Percentiles rank a stretch among this genome's conserved stretches.
These are phyloP conservation scores for Junonia oenone DNA, from an alignment of 2,888 invertebrate species.

Conservation along the genomic window DNA sequence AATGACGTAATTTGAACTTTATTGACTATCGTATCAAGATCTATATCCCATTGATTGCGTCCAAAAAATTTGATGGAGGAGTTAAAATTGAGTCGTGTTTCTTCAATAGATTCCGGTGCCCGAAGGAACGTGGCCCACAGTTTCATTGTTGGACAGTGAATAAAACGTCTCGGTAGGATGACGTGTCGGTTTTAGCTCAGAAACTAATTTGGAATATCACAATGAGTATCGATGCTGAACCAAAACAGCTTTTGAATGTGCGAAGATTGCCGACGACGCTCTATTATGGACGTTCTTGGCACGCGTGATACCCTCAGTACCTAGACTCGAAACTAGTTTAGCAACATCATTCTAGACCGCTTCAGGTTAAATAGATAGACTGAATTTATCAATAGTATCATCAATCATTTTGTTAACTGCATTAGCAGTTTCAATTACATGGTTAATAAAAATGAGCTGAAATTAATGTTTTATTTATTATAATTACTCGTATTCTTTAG, in stretches of 20 bases:
- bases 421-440: slow-evolving; percentile 5
- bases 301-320: slow-evolving; percentile 40
- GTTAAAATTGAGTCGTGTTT: slow-evolving; percentile 55
- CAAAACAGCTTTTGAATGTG: slow-evolving; percentile 69
- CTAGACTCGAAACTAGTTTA: slow-evolving; percentile 15
- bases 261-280: slow-evolving; percentile 56
- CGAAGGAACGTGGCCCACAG: slow-evolving; percentile 67
- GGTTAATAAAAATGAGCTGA: background rate
- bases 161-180: slow-evolving; percentile 73
- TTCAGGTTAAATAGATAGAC: background rate
- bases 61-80: slow-evolving; percentile 43
- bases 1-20: slow-evolving; percentile 61
- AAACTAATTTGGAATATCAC: slow-evolving; percentile 78
- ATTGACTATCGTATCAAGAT: slow-evolving; percentile 48
- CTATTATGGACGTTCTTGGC: slow-evolving; percentile 56
- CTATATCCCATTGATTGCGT: slow-evolving; percentile 41
- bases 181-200: slow-evolving; percentile 66
- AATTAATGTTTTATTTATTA: slow-evolving; percentile 2
- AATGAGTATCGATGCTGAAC: slow-evolving; percentile 71
- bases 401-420: slow-evolving; percentile 1
- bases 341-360: slow-evolving; percentile 16
- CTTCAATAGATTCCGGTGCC: slow-evolving; percentile 56
- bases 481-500: slow-evolving; percentile 35
- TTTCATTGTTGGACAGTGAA: slow-evolving; percentile 67
- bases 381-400: background rate